Conservation (phyloP, 30 jellyfish, hydroid and myxozoan genomes). For the Catostylus mosaicus region DNA sequence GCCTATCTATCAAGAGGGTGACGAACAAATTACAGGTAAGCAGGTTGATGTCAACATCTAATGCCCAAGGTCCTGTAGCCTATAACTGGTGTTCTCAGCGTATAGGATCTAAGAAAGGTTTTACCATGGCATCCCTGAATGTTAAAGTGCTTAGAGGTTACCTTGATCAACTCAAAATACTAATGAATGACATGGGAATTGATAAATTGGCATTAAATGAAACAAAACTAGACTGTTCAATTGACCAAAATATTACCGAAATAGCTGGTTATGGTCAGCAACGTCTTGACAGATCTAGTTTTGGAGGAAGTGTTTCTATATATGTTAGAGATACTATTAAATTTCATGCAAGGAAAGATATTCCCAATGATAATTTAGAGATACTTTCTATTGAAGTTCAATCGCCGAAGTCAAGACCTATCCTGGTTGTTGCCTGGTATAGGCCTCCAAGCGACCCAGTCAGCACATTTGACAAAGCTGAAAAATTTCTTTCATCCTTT, state of each 20-base stretch:
- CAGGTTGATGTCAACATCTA: constrained; percentile 26
- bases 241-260: neutral
- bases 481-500: too few species aligned
- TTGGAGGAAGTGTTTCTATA: neutral
- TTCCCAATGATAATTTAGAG: neutral
- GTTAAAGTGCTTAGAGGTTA: constrained; percentile 28
- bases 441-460: too few species aligned
- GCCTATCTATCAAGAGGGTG: constrained; percentile 18
- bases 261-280: neutral
- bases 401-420: too few species aligned
- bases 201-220: neutral
- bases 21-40: constrained; percentile 19
- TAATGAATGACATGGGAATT: constrained; percentile 19
- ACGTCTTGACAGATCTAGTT: constrained; percentile 6
- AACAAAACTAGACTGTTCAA: neutral
- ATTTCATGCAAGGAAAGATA: neutral
- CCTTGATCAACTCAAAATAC: constrained; percentile 23
- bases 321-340: neutral
- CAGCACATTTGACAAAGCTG: too few species aligned
- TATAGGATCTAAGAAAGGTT: constrained; percentile 9
- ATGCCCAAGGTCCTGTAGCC: constrained; percentile 14
- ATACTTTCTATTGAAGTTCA: neutral
- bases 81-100: constrained; percentile 6
- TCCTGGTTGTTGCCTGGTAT: too few species aligned
- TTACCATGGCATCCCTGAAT: constrained; percentile 25